Evolutionary conservation across 2,113 vertebrate species (phyloP).

Genomic region (Talpa occidentalis): DNA sequence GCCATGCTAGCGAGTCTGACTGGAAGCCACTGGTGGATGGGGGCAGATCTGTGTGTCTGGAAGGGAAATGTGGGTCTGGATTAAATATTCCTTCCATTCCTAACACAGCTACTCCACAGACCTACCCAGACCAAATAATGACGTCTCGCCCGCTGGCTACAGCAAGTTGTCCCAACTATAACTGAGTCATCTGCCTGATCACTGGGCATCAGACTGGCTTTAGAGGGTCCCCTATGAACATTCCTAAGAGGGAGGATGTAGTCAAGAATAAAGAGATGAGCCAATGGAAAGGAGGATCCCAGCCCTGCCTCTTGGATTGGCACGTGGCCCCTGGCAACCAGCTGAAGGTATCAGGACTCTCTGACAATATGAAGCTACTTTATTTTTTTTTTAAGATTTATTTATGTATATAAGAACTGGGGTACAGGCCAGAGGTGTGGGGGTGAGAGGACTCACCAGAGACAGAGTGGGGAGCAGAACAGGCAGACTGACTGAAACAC

Average conservation of each 20-base stretch:
- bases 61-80: not conserved
- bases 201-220: not conserved
- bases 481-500: too few relatives aligned
- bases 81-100: not conserved
- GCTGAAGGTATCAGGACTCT: not conserved
- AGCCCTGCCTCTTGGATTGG: not conserved
- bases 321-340: not conserved
- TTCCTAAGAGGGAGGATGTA: not conserved
- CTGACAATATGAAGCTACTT: not conserved
- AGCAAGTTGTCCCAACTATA: not conserved
- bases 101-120: not conserved
- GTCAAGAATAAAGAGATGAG: not conserved
- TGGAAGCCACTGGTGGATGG: not conserved
- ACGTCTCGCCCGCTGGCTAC: not conserved
- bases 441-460: too few relatives aligned
- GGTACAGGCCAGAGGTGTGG: too few relatives aligned
- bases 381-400: too few relatives aligned
- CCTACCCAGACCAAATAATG: not conserved
- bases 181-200: not conserved
- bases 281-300: not conserved
- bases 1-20: not conserved
- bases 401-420: too few relatives aligned
- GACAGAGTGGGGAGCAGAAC: too few relatives aligned
- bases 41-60: not conserved
- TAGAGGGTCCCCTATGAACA: not conserved